These are phyloP conservation scores for Amblyteles armatorius DNA, from an alignment of 2,888 invertebrate genomes.

Conservation along the genomic window DNA sequence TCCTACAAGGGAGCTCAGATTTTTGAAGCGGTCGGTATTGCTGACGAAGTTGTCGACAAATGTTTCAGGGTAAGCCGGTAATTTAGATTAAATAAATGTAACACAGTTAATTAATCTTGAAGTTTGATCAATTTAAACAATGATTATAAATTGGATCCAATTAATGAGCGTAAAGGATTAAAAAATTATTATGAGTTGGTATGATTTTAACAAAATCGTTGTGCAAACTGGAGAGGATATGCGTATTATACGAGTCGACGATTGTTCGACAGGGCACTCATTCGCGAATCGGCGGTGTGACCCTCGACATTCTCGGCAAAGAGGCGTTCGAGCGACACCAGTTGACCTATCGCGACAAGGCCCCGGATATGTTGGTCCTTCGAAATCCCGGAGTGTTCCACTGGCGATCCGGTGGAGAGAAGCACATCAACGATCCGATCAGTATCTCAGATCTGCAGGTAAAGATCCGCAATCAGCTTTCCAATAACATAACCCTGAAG, in stretches of 20 bases:
- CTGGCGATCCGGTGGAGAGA: slow-evolving; percentile 98
- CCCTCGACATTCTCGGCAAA: slow-evolving; percentile 93
- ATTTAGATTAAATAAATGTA: slow-evolving; percentile 76
- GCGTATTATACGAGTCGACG: background rate
- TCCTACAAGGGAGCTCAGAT: slow-evolving; percentile 99
- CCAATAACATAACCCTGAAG: no score
- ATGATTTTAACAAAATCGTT: background rate
- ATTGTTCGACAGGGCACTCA: slow-evolving; percentile 86
- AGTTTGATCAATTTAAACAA: slow-evolving; percentile 66
- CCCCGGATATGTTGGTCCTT: slow-evolving; percentile 90
- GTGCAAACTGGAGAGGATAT: background rate
- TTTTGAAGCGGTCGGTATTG: slow-evolving; percentile 98
- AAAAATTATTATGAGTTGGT: slow-evolving; percentile 72
- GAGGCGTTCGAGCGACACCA: slow-evolving; percentile 94
- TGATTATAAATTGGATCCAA: slow-evolving; percentile 81
- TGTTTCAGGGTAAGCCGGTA: slow-evolving; percentile 92
- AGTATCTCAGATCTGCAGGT: slow-evolving; percentile 90
- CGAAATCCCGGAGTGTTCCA: slow-evolving; percentile 97
- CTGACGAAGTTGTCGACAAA: slow-evolving; percentile 96
- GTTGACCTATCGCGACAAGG: slow-evolving; percentile 89
- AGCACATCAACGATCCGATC: slow-evolving; percentile 98
- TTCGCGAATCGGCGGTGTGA: slow-evolving; percentile 94
- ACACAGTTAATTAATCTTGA: slow-evolving; percentile 11
- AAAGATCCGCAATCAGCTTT: slow-evolving; percentile 48
- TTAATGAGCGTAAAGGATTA: slow-evolving; percentile 78